Base-by-base conservation (phyloP, 2,888 invertebrate species). In the Orchestes rusci region DNA sequence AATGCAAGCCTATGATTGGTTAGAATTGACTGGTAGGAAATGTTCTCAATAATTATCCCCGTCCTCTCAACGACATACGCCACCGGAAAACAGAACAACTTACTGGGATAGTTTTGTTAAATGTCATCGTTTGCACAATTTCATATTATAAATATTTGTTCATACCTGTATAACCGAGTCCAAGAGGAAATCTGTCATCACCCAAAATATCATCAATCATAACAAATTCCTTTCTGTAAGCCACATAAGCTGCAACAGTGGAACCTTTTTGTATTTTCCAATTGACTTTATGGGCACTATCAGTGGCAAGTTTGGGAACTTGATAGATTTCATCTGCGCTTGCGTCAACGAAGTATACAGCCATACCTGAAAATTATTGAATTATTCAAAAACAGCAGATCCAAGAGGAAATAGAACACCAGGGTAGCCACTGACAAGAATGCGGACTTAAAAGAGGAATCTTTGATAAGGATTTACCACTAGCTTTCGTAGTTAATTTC, bases 161-260 rank as follows among this genome's bases (percentile, higher is more conserved):
- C 23, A 23, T 35, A 55, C 57, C 55, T 51, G 49, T 56, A 53
- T 63, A 64, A 28, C 70, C 72, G 23, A 77, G 66, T 0, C 77
- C 77, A 20, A 75, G 73, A 0, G 76, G 70, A 63, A 79, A 79
- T 32, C 77, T 64, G 1, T 70, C 61, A 62, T 79, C 78, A 2
- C 70, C 66, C 32, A 70, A 67, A 13, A 76, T 72, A 53, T 79
- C 76, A 16, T 74, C 73, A 1, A 77, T 60, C 12, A 75, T 61
- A 1, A 79, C 64, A 45, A 69, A 72, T 56, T 77, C 73, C 51
- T 74, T 77, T 20, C 73, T 73, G 18, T 57, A 66, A 0, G 78
- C 78, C 2, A 73, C 78, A 61, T 75, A 75, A 0, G 75, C 74
- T 1, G 79, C 76, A 8, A 75, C 70, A 13, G 73, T 70, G 48